phyloP scores from a whole-genome alignment of 2,797 vertebrate genomes.

The Xiphorhynchus erythropygius region DNA sequence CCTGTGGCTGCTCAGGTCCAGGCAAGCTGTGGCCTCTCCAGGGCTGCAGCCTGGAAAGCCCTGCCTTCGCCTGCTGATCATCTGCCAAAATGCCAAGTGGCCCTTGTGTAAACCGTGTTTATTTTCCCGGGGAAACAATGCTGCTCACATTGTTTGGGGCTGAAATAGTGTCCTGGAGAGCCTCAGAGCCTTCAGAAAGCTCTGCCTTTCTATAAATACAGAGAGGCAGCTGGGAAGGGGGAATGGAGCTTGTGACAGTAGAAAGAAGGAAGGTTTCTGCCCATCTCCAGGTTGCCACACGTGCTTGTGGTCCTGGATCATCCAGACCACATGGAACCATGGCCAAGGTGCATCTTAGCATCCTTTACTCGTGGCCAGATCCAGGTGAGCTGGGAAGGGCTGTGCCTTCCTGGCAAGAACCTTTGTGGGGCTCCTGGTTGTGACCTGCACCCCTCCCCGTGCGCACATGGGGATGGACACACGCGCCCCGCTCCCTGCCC shows the following conservation, averaged over 20 bases:
- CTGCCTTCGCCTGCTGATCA: neutral
- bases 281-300: neutral
- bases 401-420: neutral
- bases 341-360: neutral
- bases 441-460: rapidly evolving
- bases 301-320: rapidly evolving
- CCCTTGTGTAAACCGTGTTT: neutral
- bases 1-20: rapidly evolving
- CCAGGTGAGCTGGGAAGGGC: rapidly evolving
- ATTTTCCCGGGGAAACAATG: neutral
- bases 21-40: neutral
- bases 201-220: neutral
- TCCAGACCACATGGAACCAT: rapidly evolving
- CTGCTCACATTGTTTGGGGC: neutral
- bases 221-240: neutral
- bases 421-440: neutral
- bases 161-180: neutral
- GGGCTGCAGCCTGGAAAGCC: neutral
- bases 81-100: neutral
- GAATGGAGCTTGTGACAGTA: rapidly evolving
- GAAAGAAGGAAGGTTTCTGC: neutral
- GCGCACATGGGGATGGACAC: neutral
- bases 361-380: rapidly evolving
- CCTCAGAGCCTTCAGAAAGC: neutral
- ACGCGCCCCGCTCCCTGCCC: neutral